A percentile compares a stretch with the other conserved stretches of the same genome.
Conservation (phyloP, 2,113 vertebrate genomes). For the Calyptommatus sinebrachiatus region DNA sequence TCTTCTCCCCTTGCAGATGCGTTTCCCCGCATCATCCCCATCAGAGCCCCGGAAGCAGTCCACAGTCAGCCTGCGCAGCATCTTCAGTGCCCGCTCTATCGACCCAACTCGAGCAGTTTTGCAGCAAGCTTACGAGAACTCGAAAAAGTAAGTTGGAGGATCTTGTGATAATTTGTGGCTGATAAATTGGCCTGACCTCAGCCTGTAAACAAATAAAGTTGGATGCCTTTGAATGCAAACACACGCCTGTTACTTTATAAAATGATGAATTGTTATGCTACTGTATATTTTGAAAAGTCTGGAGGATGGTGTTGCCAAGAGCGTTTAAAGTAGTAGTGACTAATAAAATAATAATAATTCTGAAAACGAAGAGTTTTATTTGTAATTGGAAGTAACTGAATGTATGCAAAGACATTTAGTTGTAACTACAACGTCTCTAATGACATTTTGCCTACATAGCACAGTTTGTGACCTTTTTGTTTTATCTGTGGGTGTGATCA, state of each 20-base stretch:
- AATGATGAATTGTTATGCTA: background rate
- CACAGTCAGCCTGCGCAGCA: conserved; percentile 71
- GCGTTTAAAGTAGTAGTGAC: background rate
- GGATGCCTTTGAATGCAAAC: no score
- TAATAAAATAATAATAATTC: background rate
- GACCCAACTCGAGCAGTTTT: conserved; percentile 89
- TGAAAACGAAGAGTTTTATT: background rate
- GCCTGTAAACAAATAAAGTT: no score
- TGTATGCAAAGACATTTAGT: no score
- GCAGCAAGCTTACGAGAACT: conserved; percentile 90
- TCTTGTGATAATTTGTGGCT: background rate
- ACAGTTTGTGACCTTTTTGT: background rate
- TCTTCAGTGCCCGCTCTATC: conserved; percentile 82
- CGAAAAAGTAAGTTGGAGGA: conserved; percentile 80
- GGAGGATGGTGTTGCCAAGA: background rate
- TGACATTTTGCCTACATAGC: background rate
- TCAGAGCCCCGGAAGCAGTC: conserved; percentile 61
- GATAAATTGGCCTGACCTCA: no score
- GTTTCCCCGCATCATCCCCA: conserved; percentile 82
- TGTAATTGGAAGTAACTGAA: background rate
- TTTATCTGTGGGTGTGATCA: no score
- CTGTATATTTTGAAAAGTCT: background rate
- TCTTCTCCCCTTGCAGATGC: conserved; percentile 74
- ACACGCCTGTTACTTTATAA: background rate
- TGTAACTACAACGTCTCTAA: no score